Evolutionary conservation across 2,888 invertebrate species (phyloP).

Genomic region (Diabrotica balteata): DNA sequence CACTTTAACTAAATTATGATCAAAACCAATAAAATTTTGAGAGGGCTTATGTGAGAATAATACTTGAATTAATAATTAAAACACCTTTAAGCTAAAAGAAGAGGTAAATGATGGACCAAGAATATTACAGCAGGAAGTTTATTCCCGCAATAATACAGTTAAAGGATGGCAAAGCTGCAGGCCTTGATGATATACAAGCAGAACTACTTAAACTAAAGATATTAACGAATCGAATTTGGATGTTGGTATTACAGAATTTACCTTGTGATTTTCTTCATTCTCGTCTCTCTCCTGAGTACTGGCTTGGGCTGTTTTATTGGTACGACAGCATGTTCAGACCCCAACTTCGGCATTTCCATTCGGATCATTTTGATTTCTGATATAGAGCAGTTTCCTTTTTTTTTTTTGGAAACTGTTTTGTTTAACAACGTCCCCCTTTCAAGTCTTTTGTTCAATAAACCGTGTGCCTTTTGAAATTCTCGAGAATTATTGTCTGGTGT

Average conservation of each 20-base stretch:
- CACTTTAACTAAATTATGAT: too few relatives aligned
- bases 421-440: neutral
- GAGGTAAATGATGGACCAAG: too few relatives aligned
- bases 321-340: conserved; percentile 7
- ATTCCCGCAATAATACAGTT: too few relatives aligned
- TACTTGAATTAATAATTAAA: too few relatives aligned
- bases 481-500: neutral
- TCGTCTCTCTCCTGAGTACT: neutral
- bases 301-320: neutral
- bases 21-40: too few relatives aligned
- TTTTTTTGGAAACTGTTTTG: neutral
- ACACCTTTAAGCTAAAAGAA: too few relatives aligned
- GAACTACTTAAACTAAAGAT: too few relatives aligned
- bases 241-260: neutral
- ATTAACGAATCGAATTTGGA: neutral
- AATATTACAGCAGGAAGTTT: too few relatives aligned
- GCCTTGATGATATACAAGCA: too few relatives aligned
- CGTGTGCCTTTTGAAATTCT: conserved; percentile 6
- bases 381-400: neutral
- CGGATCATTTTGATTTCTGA: conserved; percentile 5
- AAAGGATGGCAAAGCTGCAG: too few relatives aligned
- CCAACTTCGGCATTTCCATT: conserved; percentile 6
- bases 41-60: too few relatives aligned
- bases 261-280: neutral
- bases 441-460: neutral